phyloP scores from a whole-genome alignment of 2,113 vertebrate species.

The Poeciliopsis prolifica region DNA sequence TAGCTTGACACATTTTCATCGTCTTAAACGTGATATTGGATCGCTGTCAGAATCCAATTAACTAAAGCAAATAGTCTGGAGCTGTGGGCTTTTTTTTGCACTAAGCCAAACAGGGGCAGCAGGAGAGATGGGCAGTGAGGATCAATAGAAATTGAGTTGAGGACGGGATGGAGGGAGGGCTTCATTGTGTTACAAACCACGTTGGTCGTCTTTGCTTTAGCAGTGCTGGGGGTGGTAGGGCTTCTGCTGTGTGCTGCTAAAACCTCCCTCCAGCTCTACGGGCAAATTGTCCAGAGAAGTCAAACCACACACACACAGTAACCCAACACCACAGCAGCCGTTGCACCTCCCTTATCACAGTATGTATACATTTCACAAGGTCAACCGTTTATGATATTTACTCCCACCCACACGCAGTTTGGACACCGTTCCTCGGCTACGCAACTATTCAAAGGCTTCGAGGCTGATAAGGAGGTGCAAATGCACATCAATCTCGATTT shows the following conservation, averaged over 20 bases:
- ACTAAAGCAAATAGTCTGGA: constrained; percentile 62
- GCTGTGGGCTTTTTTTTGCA: constrained; percentile 47
- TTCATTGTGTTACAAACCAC: constrained; percentile 75
- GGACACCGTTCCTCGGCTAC: constrained; percentile 22
- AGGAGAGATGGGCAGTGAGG: constrained; percentile 55
- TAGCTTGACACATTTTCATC: constrained; percentile 68
- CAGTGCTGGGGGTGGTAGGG: constrained; percentile 40
- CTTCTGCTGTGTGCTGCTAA: constrained; percentile 64
- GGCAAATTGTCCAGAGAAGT: constrained; percentile 67
- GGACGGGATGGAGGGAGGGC: constrained; percentile 57
- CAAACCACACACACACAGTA: constrained; percentile 44
- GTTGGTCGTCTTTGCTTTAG: constrained; percentile 69
- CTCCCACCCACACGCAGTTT: constrained; percentile 43
- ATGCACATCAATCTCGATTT: neutral
- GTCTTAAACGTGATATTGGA: constrained; percentile 67
- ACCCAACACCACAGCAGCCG: constrained; percentile 58
- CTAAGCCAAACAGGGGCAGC: constrained; percentile 55
- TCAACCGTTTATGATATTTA: constrained; percentile 70
- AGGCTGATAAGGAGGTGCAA: constrained; percentile 21
- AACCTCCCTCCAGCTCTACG: constrained; percentile 73
- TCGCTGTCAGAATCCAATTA: constrained; percentile 73
- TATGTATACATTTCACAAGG: constrained; percentile 71
- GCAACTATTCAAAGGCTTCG: constrained; percentile 39
- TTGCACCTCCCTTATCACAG: constrained; percentile 65
- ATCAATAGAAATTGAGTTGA: constrained; percentile 79